Percentiles rank a stretch among this genome's conserved stretches.
These are phyloP conservation scores for Istiophorus platypterus DNA, from an alignment of 2,113 vertebrate species.

Conservation along the genomic window DNA sequence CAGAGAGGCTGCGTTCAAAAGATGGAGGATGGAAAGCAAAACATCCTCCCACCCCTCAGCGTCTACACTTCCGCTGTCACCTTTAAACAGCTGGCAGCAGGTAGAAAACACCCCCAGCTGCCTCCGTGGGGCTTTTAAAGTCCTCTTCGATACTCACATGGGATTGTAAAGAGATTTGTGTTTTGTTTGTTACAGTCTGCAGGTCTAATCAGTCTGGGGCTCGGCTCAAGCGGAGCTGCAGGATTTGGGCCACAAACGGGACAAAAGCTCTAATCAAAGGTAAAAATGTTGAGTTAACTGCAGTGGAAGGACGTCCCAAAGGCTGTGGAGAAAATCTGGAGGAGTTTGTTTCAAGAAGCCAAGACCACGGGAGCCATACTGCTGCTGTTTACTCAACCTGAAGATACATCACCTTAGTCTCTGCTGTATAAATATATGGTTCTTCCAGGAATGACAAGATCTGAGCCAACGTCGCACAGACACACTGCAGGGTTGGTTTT, in stretches of 20 bases:
- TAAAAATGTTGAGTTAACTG: conserved; percentile 29
- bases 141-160: background rate
- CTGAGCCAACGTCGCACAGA: background rate
- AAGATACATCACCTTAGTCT: background rate
- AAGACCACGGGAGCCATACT: background rate
- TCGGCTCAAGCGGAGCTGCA: conserved; percentile 1
- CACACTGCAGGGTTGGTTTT: background rate
- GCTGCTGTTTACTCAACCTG: conserved; percentile 21
- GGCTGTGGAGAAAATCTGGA: conserved; percentile 10
- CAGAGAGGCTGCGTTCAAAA: conserved; percentile 25
- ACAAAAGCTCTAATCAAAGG: conserved; percentile 45
- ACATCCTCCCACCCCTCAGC: conserved; percentile 58
- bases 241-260: conserved; percentile 3
- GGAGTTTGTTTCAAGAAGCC: conserved; percentile 10
- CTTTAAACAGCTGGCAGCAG: conserved; percentile 14
- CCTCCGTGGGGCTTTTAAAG: conserved; percentile 12
- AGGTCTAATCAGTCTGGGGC: conserved; percentile 18
- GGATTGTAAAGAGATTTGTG: conserved; percentile 29
- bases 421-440: background rate
- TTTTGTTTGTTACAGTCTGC: conserved; percentile 46
- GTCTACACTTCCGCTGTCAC: conserved; percentile 17
- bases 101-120: conserved; percentile 45
- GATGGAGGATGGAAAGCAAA: conserved; percentile 48
- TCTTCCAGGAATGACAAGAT: background rate
- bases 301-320: conserved; percentile 5